A percentile compares a stretch with the other conserved stretches of the same genome.
Conservation (phyloP, 2,797 vertebrate species). For the Prunella strophiata region DNA sequence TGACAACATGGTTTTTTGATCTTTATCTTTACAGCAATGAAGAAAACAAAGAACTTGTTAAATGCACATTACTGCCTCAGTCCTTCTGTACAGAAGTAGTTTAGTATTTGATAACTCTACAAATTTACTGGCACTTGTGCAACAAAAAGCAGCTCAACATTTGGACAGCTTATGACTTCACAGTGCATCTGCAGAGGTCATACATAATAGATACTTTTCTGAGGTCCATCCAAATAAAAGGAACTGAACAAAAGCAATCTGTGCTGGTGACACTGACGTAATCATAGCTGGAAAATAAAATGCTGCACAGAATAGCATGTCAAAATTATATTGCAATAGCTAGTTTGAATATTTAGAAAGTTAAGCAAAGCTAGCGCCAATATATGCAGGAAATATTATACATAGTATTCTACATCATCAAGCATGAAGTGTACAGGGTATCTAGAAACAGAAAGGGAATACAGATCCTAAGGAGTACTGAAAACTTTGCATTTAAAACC, state of each 20-base stretch:
- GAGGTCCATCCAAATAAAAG: slow-evolving; percentile 22
- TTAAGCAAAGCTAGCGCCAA: not conserved
- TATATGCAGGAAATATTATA: not conserved
- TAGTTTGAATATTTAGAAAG: not conserved
- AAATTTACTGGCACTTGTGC: slow-evolving; percentile 5
- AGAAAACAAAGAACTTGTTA: slow-evolving; percentile 18
- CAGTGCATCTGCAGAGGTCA: not conserved
- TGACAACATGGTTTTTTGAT: not conserved
- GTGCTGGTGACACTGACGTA: not conserved
- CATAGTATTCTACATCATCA: not conserved
- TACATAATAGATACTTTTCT: not conserved
- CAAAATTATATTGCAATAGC: not conserved
- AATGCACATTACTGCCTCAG: not conserved
- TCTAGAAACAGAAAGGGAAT: not conserved
- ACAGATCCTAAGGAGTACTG: not conserved
- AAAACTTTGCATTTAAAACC: not conserved
- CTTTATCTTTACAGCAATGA: not conserved
- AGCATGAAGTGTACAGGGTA: not conserved
- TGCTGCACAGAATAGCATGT: not conserved
- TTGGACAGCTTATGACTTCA: not conserved
- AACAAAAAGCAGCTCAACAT: not conserved
- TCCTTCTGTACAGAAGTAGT: not conserved
- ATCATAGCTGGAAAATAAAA: not conserved
- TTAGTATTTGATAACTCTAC: not conserved
- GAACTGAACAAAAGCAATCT: slow-evolving; percentile 21